Conservation (phyloP, 2,113 vertebrate species). For the Chaetorhynchus papuensis region DNA sequence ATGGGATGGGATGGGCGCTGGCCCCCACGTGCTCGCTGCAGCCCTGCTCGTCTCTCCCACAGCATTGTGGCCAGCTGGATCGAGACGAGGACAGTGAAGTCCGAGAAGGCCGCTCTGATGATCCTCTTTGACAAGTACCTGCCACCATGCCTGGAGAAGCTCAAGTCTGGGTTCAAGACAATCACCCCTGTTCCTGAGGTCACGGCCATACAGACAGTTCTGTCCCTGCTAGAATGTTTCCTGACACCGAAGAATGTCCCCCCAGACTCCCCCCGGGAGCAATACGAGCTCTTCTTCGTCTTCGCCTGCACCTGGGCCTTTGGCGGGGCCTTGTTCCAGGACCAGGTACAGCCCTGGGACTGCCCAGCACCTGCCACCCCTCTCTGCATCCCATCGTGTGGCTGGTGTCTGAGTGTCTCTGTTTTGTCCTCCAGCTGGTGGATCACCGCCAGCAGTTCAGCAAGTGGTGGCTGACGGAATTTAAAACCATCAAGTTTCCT, state of each 20-base stretch:
- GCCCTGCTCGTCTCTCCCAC: background rate
- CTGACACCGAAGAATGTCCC: slow-evolving; percentile 64
- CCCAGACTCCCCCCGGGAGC: slow-evolving; percentile 70
- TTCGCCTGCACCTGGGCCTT: slow-evolving; percentile 79
- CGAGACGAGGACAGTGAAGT: slow-evolving; percentile 68
- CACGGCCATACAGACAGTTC: slow-evolving; percentile 65
- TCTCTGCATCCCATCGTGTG: background rate
- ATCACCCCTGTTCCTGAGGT: slow-evolving; percentile 72
- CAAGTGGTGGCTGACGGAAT: slow-evolving; percentile 76
- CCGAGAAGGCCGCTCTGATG: slow-evolving; percentile 72
- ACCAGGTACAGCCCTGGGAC: slow-evolving; percentile 61
- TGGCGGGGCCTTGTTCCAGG: slow-evolving; percentile 75
- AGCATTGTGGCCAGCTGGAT: slow-evolving; percentile 82
- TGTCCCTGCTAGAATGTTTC: slow-evolving; percentile 77
- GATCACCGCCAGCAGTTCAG: slow-evolving; percentile 78
- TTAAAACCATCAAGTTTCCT: slow-evolving; percentile 78
- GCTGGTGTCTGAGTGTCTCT: background rate
- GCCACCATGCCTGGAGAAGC: slow-evolving; percentile 74
- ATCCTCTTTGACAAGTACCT: slow-evolving; percentile 82
- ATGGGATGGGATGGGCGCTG: no score
- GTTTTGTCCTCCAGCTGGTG: slow-evolving; percentile 47
- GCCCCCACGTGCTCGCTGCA: fast-evolving
- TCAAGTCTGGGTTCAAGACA: slow-evolving; percentile 69
- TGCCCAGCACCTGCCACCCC: background rate
- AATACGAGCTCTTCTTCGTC: slow-evolving; percentile 77